These are phyloP conservation scores for Heliconius sara DNA, from an alignment of 2,888 invertebrate species.

Conservation along the genomic window DNA sequence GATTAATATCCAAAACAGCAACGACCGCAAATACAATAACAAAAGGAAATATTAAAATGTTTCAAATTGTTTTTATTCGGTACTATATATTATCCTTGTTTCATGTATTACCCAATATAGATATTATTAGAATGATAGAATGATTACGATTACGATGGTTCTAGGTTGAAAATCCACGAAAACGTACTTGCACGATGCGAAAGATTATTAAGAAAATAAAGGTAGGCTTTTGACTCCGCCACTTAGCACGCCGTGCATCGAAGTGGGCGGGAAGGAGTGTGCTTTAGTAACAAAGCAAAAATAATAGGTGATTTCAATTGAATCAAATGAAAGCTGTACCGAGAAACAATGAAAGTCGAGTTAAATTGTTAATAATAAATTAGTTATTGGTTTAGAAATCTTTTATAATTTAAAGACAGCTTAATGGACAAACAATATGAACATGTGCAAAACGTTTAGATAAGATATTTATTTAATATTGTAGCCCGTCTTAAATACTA, in stretches of 20 bases:
- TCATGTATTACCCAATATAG: neutral
- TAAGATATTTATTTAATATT: neutral
- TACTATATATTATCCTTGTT: neutral
- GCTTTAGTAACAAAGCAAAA: neutral
- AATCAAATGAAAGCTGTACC: neutral
- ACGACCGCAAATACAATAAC: conserved; percentile 2
- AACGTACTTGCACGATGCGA: neutral
- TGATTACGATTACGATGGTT: neutral
- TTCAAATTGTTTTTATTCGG: neutral
- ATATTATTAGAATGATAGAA: neutral
- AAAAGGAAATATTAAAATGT: neutral
- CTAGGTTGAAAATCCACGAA: neutral
- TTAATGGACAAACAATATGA: neutral
- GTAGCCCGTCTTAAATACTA: no score
- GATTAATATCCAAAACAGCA: conserved; percentile 12
- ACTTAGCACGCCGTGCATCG: neutral
- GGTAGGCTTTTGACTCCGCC: neutral
- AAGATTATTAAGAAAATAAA: conserved; percentile 9
- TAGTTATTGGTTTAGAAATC: neutral
- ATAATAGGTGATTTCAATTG: neutral
- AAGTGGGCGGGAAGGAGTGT: conserved; percentile 3
- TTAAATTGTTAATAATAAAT: neutral
- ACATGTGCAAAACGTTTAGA: neutral
- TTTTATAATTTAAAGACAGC: neutral
- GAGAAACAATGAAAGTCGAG: neutral